Evolutionary conservation across 30 jellyfish, hydroid and myxozoan species (phyloP).

Genomic region (Chrysaora quinquecirrha): DNA sequence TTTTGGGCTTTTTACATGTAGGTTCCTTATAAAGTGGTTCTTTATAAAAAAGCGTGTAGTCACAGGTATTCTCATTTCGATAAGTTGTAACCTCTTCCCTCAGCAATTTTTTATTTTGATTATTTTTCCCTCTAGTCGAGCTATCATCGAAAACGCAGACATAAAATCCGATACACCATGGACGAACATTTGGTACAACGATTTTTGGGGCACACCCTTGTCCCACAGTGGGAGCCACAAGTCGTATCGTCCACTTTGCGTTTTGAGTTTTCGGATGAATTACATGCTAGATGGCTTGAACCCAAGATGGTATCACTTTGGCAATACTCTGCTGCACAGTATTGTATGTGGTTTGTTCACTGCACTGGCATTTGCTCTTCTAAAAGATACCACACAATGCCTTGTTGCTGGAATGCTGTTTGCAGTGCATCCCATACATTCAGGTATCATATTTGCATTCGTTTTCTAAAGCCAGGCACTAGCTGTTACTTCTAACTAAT

Average conservation of each 20-base stretch:
- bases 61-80: too few species aligned
- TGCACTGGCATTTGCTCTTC: slow-evolving; percentile 25
- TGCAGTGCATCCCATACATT: slow-evolving; percentile 92
- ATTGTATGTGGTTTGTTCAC: slow-evolving; percentile 65
- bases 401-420: slow-evolving; percentile 78
- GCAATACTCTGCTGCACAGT: slow-evolving; percentile 74
- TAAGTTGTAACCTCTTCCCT: too few species aligned
- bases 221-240: slow-evolving; percentile 96
- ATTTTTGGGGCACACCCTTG: slow-evolving; percentile 96
- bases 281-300: slow-evolving; percentile 65
- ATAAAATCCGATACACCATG: slow-evolving; percentile 64
- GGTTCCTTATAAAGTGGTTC: too few species aligned
- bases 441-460: too few species aligned
- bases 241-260: slow-evolving; percentile 90
- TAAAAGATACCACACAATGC: slow-evolving; percentile 25
- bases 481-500: too few species aligned
- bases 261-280: slow-evolving; percentile 76
- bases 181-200: slow-evolving; percentile 71
- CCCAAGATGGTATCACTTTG: slow-evolving; percentile 84
- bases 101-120: too few species aligned
- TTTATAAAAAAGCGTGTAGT: too few species aligned
- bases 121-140: too few species aligned
- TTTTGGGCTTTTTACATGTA: too few species aligned
- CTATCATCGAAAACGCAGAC: slow-evolving; percentile 74
- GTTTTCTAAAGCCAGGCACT: too few species aligned